Percentiles rank a stretch among this genome's conserved stretches.
Evolutionary conservation across 2,888 invertebrate species (phyloP).

Genomic region (Ormia ochracea): DNA sequence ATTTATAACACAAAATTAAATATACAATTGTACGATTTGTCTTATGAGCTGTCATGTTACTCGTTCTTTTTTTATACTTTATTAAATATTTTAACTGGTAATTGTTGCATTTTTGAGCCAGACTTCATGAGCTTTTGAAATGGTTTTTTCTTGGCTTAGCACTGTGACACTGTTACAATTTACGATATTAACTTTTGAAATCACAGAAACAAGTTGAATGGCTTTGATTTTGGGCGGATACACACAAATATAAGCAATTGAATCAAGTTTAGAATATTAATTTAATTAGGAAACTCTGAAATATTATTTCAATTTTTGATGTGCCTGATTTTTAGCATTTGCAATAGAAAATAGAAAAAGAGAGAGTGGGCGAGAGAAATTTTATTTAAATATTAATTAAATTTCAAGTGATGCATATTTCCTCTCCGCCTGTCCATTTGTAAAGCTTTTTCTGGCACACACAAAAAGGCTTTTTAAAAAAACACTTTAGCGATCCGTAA

Average conservation of each 20-base stretch:
- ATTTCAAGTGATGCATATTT: too few species aligned
- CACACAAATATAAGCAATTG: background rate
- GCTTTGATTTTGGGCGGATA: background rate
- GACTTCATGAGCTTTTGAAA: background rate
- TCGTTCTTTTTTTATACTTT: constrained; percentile 36
- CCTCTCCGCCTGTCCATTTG: too few species aligned
- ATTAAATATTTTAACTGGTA: constrained; percentile 4
- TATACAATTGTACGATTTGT: constrained; percentile 59
- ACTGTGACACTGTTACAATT: constrained; percentile 27
- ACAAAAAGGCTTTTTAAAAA: too few species aligned
- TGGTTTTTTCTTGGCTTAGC: constrained; percentile 2
- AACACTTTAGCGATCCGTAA: too few species aligned
- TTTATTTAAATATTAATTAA: too few species aligned
- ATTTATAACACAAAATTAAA: constrained; percentile 52
- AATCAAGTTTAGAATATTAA: constrained; percentile 8
- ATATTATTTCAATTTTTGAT: constrained; percentile 13
- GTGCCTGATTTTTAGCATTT: background rate
- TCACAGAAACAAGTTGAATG: constrained; percentile 45
- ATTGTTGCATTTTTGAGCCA: background rate
- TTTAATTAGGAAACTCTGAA: constrained; percentile 7
- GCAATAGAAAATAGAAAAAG: too few species aligned
- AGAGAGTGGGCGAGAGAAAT: too few species aligned
- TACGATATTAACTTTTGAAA: constrained; percentile 43
- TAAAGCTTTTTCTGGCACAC: too few species aligned
- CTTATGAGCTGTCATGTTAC: constrained; percentile 56